Base-by-base conservation (phyloP, 2,113 vertebrate genomes). In the Fulmarus glacialis region DNA sequence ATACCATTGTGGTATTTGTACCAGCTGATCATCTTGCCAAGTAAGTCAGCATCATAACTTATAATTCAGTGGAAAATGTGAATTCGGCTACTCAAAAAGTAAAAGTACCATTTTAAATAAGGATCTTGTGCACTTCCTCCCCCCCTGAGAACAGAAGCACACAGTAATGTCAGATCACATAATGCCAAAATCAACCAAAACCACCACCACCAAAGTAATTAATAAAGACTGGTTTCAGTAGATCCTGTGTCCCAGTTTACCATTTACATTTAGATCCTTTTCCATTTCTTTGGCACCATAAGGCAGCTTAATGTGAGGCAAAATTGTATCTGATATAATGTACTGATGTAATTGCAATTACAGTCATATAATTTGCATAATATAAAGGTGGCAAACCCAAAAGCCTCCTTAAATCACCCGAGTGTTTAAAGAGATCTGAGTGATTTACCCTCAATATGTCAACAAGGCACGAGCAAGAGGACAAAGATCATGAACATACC, bases 401-500 rank as follows among this genome's bases (percentile, higher is more conserved):
- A 62, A 56, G 3, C 21, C 60, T 60, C 29, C 26, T 52, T 20
- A 80, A 63, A 68, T 47, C 17, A 64, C 14, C 5, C 8, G 50
- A 13, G 14, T 36, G 14, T 56, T 89, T 68, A 23, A 86, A 47
- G 16, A 70, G 1, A 72, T 36, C 5, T 15, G 20, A 66, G 22
- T 26, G 30, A 55, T 63, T 77, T 87, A 68, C 21, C 29, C n/a
- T 63, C 30, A 53, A 11, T 36, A 50, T 12, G 20, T 45, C 62
- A 70, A 36, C 34, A 64, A 8, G 8, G 50, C 47, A 45, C 0
- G 2, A 75, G 34, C 9, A 40, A 58, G 34, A 72, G 40, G 48
- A 64, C 43, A 66, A 85, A 64, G 21, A 4, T 19, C 8, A 12
- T 17, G 24, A 93, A 21, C 0, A 0, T 3, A 42, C 2, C 12